A percentile compares a stretch with the other conserved stretches of the same genome.
Conservation (phyloP, 2,888 invertebrate species). For the Sturmia bella region DNA sequence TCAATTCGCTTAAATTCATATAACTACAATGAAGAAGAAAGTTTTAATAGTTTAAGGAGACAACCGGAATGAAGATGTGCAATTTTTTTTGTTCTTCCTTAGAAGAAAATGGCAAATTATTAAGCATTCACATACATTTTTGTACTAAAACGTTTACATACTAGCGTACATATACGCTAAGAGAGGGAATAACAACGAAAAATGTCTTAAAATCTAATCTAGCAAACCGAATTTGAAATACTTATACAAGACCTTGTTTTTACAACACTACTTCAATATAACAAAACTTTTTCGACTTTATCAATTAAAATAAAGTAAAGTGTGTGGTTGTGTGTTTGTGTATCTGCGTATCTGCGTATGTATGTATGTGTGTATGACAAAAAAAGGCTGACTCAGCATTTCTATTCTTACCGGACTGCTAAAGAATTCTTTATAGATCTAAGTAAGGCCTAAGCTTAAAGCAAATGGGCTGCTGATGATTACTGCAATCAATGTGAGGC, state of each 20-base stretch:
- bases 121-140: conserved; percentile 9
- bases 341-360: not conserved
- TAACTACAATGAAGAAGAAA: not conserved
- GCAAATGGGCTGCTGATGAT: too few species aligned
- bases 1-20: conserved; percentile 7
- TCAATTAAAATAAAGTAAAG: conserved; percentile 44
- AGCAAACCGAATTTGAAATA: conserved; percentile 39
- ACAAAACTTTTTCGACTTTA: conserved; percentile 61
- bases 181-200: conserved; percentile 33
- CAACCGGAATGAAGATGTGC: conserved; percentile 36
- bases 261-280: too few species aligned
- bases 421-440: too few species aligned
- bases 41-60: conserved; percentile 31
- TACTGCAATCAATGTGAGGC: too few species aligned
- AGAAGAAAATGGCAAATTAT: conserved; percentile 52
- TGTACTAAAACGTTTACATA: not conserved
- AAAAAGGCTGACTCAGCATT: too few species aligned
- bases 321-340: not conserved
- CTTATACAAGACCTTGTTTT: too few species aligned
- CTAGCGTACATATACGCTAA: not conserved
- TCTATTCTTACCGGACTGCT: too few species aligned
- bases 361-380: not conserved
- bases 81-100: conserved; percentile 40
- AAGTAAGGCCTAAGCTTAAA: too few species aligned
- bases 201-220: conserved; percentile 56